Evolutionary conservation across 2,797 vertebrate genomes (phyloP).

Genomic region (Buceros bicornis): DNA sequence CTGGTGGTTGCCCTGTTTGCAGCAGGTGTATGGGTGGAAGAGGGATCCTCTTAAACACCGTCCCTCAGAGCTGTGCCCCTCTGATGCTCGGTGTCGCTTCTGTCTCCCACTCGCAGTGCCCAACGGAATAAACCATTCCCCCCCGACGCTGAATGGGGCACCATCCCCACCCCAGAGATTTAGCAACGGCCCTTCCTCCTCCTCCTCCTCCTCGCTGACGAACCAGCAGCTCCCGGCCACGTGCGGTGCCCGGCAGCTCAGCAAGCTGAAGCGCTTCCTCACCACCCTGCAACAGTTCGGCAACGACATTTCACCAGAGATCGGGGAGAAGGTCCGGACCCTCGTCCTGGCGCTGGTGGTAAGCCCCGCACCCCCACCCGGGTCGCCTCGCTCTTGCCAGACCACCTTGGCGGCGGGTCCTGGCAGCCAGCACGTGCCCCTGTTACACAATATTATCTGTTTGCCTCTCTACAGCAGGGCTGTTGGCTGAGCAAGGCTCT

Average conservation of each 20-base stretch:
- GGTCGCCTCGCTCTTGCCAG: neutral
- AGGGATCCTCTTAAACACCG: neutral
- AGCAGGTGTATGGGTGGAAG: neutral
- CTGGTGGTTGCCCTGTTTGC: neutral
- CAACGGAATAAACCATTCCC: conserved; percentile 96
- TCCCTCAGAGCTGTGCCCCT: fast-evolving
- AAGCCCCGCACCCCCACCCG: neutral
- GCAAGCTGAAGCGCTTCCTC: conserved; percentile 98
- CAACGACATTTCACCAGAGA: conserved; percentile 98
- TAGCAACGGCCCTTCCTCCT: conserved; percentile 96
- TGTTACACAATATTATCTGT: neutral
- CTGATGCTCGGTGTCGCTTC: neutral
- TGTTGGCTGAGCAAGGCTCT: neutral
- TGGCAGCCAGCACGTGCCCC: neutral
- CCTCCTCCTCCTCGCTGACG: conserved; percentile 94
- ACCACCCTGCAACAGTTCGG: conserved; percentile 99
- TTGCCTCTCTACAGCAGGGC: neutral
- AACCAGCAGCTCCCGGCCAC: conserved; percentile 98
- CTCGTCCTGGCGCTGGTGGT: conserved; percentile 96
- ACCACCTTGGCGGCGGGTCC: fast-evolving
- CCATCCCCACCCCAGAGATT: conserved; percentile 96
- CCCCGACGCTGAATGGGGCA: conserved; percentile 93
- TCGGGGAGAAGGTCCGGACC: conserved; percentile 96
- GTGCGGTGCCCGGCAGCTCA: conserved; percentile 96
- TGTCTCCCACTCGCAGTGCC: conserved; percentile 84